These are phyloP conservation scores for Pammene aurita DNA, from an alignment of 2,888 invertebrate species.

Conservation along the genomic window DNA sequence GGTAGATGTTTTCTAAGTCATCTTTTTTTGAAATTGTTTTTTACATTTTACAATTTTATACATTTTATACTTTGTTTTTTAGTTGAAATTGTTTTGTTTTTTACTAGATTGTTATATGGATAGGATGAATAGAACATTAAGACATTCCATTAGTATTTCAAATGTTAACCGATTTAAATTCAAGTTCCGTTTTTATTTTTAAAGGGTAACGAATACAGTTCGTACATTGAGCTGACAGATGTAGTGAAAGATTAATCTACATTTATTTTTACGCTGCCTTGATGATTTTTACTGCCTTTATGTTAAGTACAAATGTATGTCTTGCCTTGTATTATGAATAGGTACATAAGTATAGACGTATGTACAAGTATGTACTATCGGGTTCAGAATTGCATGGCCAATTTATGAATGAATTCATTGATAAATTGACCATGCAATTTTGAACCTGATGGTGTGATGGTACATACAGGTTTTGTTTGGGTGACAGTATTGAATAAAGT, in stretches of 20 bases:
- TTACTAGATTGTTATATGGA: not conserved
- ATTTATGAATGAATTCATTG: too few species aligned
- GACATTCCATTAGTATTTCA: conserved; percentile 18
- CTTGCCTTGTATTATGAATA: conserved; percentile 3
- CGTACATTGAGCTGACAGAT: not conserved
- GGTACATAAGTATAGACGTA: not conserved
- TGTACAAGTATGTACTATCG: too few species aligned
- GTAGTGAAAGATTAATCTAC: too few species aligned
- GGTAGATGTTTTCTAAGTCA: too few species aligned
- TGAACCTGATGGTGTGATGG: too few species aligned
- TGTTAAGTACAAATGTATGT: not conserved
- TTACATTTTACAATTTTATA: conserved; percentile 24
- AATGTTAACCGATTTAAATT: not conserved
- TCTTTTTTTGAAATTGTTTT: not conserved
- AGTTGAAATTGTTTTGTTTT: conserved; percentile 20
- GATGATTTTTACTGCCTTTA: not conserved
- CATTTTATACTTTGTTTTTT: conserved; percentile 5
- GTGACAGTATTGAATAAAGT: conserved; percentile 26
- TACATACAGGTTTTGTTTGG: conserved; percentile 12
- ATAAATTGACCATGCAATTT: too few species aligned
- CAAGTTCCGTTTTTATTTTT: not conserved
- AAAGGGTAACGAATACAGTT: not conserved
- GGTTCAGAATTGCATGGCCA: too few species aligned
- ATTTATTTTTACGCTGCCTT: too few species aligned
- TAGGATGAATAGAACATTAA: not conserved